Evolutionary conservation across 35 echinoderm and acorn worm genomes (phyloP), one percentile per base, ranked within the genome.

Genomic region (Holothuria glaberrima): DNA sequence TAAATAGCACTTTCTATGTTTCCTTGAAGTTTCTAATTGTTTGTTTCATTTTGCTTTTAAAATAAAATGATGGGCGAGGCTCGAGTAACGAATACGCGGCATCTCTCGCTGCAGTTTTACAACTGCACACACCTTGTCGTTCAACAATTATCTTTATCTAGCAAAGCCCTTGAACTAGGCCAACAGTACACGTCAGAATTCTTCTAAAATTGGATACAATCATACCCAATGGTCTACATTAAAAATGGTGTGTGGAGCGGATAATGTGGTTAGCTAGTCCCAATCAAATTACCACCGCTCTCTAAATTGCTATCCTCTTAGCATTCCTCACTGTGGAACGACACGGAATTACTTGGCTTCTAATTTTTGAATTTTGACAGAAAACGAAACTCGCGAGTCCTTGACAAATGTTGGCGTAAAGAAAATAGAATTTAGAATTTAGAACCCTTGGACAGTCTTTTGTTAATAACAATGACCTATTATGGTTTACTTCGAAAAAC

Each of bases 181-280:
- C 71, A 75, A 75, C 71, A 75, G 71, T 75, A 32, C 71, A 75
- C 71, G 71, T 75, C 71, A 75, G 71, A 75, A 75, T 75, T 75
- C 71, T 75, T 75, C 71, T 75, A 75, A 75, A 75, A 75, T 75
- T 75, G 71, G 71, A 75, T 75, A 75, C 71, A 75, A 75, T 75
- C 71, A 75, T 34, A 75, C 71, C 71, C 71, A 75, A 75, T 75
- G 71, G 71, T 75, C 71, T 75, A 75, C 79, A 58, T 82, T 82
- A 82, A 82, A 82, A 82, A 56, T 82, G 79, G 79, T 58, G 79
- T 82, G 79, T 82, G 48, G 57, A 58, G 79, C 79, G 79, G 24
- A 82, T 82, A 82, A 82, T 82, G 57, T 82, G 79, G 79, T 82
- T 82, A 82, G 79, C 79, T 38, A 58, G 48, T 9, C 57, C 57